A percentile compares a stretch with the other conserved stretches of the same genome.
phyloP scores from a whole-genome alignment of 2,113 vertebrate species.

The Corydoras maculifer region DNA sequence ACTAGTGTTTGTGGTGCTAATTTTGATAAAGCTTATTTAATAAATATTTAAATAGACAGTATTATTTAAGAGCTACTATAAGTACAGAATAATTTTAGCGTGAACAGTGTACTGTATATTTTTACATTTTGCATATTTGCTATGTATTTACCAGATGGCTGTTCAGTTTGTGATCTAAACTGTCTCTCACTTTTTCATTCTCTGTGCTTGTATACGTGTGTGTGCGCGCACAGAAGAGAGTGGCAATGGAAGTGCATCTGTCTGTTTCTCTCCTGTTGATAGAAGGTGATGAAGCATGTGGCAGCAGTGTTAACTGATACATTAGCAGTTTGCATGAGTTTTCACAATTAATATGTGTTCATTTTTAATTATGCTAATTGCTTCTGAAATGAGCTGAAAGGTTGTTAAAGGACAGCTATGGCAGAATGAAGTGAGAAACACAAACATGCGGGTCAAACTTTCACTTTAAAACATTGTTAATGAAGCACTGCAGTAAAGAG shows the following conservation, averaged over 20 bases:
- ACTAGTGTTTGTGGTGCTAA: too few relatives aligned
- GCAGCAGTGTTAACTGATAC: constrained; percentile 85
- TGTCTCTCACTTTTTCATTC: too few relatives aligned
- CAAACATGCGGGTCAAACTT: constrained; percentile 48
- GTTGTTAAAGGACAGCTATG: constrained; percentile 84
- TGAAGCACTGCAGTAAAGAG: background rate
- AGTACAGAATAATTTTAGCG: too few relatives aligned
- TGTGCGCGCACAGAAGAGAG: background rate
- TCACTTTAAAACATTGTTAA: constrained; percentile 22
- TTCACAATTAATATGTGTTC: constrained; percentile 97
- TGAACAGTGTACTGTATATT: too few relatives aligned
- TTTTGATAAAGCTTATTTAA: too few relatives aligned
- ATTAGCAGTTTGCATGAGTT: constrained; percentile 93
- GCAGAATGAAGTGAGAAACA: constrained; percentile 64
- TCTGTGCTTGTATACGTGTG: background rate
- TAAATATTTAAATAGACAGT: too few relatives aligned
- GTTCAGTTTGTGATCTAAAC: too few relatives aligned
- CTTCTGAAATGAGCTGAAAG: constrained; percentile 82
- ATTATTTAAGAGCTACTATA: too few relatives aligned
- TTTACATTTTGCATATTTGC: too few relatives aligned
- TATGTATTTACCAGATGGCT: too few relatives aligned
- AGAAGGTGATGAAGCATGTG: constrained; percentile 84
- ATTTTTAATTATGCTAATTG: constrained; percentile 98
- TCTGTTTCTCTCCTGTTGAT: constrained; percentile 55
- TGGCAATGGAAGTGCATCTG: constrained; percentile 38